Conservation (phyloP, 2,113 vertebrate species). For the Megalops atlanticus region DNA sequence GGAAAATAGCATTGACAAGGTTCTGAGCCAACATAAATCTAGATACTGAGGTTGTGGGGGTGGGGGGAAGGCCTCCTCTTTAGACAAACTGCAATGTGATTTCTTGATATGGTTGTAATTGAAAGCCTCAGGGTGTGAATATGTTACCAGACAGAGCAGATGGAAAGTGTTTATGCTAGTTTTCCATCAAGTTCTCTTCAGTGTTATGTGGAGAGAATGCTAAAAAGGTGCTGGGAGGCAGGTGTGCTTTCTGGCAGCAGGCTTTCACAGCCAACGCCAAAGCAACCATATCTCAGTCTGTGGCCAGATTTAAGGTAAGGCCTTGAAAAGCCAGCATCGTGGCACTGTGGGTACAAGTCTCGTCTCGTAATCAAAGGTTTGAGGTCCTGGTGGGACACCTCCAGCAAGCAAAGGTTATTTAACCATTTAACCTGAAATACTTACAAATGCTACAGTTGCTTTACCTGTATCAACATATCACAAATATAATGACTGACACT, state of each 20-base stretch:
- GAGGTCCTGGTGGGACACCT: no score
- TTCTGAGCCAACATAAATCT: slow-evolving; percentile 38
- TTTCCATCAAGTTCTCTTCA: slow-evolving; percentile 26
- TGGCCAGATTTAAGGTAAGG: background rate
- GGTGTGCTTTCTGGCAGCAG: slow-evolving; percentile 26
- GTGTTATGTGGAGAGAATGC: slow-evolving; percentile 21
- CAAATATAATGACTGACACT: no score
- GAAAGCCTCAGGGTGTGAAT: slow-evolving; percentile 46
- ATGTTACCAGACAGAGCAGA: slow-evolving; percentile 36
- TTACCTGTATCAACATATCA: no score
- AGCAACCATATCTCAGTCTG: background rate
- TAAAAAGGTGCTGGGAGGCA: slow-evolving; percentile 7
- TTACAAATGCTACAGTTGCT: no score
- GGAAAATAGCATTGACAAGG: slow-evolving; percentile 31
- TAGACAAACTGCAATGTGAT: slow-evolving; percentile 45
- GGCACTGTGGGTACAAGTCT: no score
- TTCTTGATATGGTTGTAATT: slow-evolving; percentile 49
- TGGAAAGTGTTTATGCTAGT: slow-evolving; percentile 24
- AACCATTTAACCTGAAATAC: no score
- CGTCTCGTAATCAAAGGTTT: no score
- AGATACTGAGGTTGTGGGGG: background rate
- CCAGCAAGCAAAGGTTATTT: no score
- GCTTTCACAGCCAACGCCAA: slow-evolving; percentile 1
- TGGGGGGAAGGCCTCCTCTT: background rate
- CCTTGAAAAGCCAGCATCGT: background rate